Evolutionary conservation across 23 tunicate species (phyloP).

Genomic region (Ciona savignyi): DNA sequence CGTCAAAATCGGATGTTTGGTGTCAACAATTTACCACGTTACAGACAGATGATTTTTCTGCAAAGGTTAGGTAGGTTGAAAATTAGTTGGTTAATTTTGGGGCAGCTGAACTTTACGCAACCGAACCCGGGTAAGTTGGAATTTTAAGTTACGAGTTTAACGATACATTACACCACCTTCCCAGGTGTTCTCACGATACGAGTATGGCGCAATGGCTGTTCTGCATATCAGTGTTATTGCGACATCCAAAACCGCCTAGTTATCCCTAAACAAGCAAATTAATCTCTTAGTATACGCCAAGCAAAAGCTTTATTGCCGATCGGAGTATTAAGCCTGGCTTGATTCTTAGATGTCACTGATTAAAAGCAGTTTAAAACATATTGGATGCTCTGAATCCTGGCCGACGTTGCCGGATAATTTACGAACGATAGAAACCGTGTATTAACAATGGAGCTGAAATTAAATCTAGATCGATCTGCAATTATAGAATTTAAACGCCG

Average conservation of each 20-base stretch:
- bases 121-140: not conserved
- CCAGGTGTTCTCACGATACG: not conserved
- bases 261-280: not conserved
- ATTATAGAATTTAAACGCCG: no score
- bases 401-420: no score
- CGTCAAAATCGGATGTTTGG: no score
- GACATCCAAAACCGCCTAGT: not conserved
- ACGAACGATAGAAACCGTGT: no score
- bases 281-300: no score
- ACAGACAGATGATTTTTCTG: not conserved
- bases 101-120: not conserved
- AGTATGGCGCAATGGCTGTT: not conserved
- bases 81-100: not conserved
- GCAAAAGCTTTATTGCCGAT: no score
- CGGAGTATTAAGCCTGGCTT: constrained; percentile 79
- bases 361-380: no score
- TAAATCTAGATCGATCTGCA: no score
- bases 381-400: no score
- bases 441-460: no score
- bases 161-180: not conserved
- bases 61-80: not conserved
- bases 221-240: not conserved
- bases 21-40: no score
- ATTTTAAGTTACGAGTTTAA: not conserved
- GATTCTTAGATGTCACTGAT: constrained; percentile 83